These are phyloP conservation scores for Eristalis intricaria DNA, from an alignment of 2,888 invertebrate species.

Conservation along the genomic window DNA sequence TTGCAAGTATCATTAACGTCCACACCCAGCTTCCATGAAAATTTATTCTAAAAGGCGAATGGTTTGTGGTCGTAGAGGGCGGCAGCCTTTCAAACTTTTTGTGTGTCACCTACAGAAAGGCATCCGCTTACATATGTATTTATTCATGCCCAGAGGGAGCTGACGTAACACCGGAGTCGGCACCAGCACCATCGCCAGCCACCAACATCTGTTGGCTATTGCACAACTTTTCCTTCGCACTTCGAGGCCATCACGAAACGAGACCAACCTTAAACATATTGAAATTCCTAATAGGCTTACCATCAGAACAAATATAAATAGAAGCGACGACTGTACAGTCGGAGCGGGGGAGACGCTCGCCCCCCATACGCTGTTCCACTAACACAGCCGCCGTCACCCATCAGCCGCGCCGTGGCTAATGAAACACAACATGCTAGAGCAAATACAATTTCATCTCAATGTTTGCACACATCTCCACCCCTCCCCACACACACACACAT, in stretches of 20 bases:
- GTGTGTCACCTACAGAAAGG: not conserved
- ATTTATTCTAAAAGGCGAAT: not conserved
- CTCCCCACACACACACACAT: not conserved
- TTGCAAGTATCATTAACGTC: too few relatives aligned
- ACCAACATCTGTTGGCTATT: not conserved
- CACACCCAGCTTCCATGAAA: not conserved
- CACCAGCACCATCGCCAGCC: too few relatives aligned
- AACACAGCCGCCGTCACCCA: not conserved
- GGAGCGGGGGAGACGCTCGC: not conserved
- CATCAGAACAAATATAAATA: conserved; percentile 31
- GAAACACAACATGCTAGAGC: conserved; percentile 39
- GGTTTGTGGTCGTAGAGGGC: too few relatives aligned
- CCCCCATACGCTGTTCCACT: not conserved
- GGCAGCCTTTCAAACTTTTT: not conserved
- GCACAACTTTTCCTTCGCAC: not conserved
- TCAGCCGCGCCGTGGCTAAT: conserved; percentile 13
- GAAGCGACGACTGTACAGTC: not conserved
- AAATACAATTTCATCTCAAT: conserved; percentile 46
- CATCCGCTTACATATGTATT: not conserved
- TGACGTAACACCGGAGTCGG: not conserved
- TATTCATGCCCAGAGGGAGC: not conserved
- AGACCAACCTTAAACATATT: conserved; percentile 14
- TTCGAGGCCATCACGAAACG: not conserved
- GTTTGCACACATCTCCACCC: conserved; percentile 11
- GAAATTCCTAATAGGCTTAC: conserved; percentile 11